Conservation (phyloP, 2,888 invertebrate species). For the Eristalis arbustorum region DNA sequence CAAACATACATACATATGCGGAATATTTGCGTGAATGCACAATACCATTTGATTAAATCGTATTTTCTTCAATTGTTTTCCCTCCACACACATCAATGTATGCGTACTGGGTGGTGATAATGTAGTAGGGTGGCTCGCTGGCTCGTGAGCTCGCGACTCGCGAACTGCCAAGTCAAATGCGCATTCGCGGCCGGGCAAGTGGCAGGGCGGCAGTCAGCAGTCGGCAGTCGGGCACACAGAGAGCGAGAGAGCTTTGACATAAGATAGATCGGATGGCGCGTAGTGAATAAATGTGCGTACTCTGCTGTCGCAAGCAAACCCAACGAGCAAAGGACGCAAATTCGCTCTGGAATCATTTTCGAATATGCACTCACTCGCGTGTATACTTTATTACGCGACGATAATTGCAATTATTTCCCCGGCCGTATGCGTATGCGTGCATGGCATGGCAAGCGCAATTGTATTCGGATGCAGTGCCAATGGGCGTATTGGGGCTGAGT, state of each 20-base stretch:
- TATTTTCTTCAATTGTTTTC: conserved; percentile 67
- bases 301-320: conserved; percentile 32
- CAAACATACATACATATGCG: conserved; percentile 42
- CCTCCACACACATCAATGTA: conserved; percentile 24
- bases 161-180: neutral
- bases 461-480: conserved; percentile 54
- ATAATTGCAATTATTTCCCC: conserved; percentile 66
- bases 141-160: neutral
- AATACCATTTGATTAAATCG: conserved; percentile 60
- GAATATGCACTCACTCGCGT: conserved; percentile 24
- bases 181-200: neutral
- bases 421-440: conserved; percentile 55
- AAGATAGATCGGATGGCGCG: conserved; percentile 66
- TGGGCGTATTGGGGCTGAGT: conserved; percentile 70
- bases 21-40: conserved; percentile 69
- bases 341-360: conserved; percentile 56
- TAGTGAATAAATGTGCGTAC: conserved; percentile 68
- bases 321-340: conserved; percentile 51
- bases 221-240: neutral
- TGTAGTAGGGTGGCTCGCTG: conserved; percentile 1
- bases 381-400: conserved; percentile 62
- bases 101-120: conserved; percentile 17
- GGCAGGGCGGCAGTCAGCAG: neutral
- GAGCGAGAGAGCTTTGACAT: conserved; percentile 50
- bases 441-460: conserved; percentile 33